phyloP scores from a whole-genome alignment of 2,113 vertebrate species.

The Toxotes jaculatrix region DNA sequence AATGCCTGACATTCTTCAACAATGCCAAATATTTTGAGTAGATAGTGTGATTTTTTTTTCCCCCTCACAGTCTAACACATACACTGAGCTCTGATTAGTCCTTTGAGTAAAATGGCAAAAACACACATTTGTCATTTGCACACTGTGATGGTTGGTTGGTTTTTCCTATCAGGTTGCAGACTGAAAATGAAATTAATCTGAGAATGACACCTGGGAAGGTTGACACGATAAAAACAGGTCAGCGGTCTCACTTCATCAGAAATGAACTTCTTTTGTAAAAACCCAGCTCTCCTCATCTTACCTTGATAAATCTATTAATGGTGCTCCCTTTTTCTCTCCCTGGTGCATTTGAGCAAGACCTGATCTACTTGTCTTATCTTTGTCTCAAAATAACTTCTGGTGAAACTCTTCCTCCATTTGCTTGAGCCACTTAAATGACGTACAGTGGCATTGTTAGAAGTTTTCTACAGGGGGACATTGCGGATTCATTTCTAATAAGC shows the following conservation, averaged over 20 bases:
- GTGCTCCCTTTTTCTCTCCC: slow-evolving; percentile 25
- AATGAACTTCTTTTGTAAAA: slow-evolving; percentile 11
- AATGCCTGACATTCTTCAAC: not conserved
- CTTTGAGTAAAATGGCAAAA: slow-evolving; percentile 7
- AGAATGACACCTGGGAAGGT: not conserved
- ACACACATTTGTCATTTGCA: not conserved
- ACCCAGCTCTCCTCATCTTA: slow-evolving; percentile 18
- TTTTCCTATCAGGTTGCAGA: not conserved
- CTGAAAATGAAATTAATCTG: not conserved
- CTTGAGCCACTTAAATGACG: not conserved
- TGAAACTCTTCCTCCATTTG: slow-evolving; percentile 3
- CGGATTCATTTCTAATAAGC: slow-evolving; percentile 48
- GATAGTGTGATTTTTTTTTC: not conserved
- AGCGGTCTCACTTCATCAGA: slow-evolving; percentile 26
- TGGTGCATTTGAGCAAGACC: slow-evolving; percentile 36
- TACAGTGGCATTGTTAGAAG: slow-evolving; percentile 9
- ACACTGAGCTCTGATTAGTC: not conserved
- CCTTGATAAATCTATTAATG: slow-evolving; percentile 46
- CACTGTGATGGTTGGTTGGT: not conserved
- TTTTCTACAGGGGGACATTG: slow-evolving; percentile 4
- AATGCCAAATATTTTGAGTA: not conserved
- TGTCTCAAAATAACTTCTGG: slow-evolving; percentile 34
- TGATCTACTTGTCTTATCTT: slow-evolving; percentile 34
- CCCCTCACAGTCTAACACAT: not conserved
- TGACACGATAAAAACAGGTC: slow-evolving; percentile 7